These are phyloP conservation scores for Aplysina aerophoba DNA, from an alignment of 37 sponge, comb jelly and placozoan genomes.

Conservation along the genomic window DNA sequence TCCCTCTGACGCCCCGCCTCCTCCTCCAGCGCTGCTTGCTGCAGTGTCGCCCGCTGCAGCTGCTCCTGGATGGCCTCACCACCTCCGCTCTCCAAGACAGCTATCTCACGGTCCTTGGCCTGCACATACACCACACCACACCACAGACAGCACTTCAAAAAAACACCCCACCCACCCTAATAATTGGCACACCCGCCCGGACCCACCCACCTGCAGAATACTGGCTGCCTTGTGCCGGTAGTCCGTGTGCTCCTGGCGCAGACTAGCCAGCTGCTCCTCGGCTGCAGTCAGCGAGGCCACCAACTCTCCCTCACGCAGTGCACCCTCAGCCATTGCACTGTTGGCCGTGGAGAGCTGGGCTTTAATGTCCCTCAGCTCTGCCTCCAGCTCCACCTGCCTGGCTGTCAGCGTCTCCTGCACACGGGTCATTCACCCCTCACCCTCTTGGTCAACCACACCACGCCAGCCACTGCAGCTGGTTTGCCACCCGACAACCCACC, in stretches of 20 bases:
- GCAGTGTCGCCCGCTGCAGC: slow-evolving; percentile 53
- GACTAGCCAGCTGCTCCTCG: slow-evolving; percentile 33
- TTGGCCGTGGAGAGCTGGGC: neutral
- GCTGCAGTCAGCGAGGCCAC: slow-evolving; percentile 8
- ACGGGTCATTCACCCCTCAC: neutral
- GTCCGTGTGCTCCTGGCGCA: slow-evolving; percentile 63
- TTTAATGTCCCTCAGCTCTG: slow-evolving; percentile 3
- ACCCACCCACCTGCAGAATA: slow-evolving; percentile 68
- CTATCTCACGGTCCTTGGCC: slow-evolving; percentile 68
- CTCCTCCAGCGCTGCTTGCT: neutral
- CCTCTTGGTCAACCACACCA: no score
- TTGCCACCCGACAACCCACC: no score
- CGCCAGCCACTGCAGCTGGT: no score
- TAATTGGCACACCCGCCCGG: neutral
- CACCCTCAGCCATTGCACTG: neutral
- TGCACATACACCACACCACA: slow-evolving; percentile 24
- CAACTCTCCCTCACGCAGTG: neutral
- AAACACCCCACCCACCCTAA: neutral
- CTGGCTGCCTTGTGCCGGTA: slow-evolving; percentile 77
- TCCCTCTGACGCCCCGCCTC: neutral
- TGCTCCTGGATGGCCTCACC: slow-evolving; percentile 32
- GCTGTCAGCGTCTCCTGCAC: slow-evolving; percentile 24
- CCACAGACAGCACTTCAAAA: neutral
- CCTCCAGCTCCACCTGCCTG: neutral
- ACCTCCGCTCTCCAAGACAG: slow-evolving; percentile 40